Percentiles rank a stretch among this genome's conserved stretches.
phyloP scores from a whole-genome alignment of 1,140 invertebrate species.

The Globodera rostochiensis region DNA sequence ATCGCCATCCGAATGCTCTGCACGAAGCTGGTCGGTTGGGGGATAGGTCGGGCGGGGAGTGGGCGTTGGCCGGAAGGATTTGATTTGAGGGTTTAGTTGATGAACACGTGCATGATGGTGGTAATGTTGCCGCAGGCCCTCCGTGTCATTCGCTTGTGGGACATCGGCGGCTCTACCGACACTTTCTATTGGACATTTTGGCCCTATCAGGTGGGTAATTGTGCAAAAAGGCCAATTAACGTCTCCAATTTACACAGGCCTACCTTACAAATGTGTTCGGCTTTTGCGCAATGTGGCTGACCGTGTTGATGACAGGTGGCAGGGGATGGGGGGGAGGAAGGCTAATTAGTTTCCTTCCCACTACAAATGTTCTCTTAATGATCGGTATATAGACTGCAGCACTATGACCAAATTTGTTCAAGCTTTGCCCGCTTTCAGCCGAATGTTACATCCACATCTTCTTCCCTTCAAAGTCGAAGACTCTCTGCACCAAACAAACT shows the following conservation, averaged over 20 bases:
- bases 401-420: not conserved
- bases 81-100: slow-evolving; percentile 41
- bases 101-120: slow-evolving; percentile 58
- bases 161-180: slow-evolving; percentile 39
- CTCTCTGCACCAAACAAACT: slow-evolving; percentile 56
- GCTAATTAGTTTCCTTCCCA: too few species aligned
- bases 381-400: too few species aligned
- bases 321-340: too few species aligned
- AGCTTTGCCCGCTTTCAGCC: slow-evolving; percentile 28
- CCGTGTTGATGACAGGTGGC: slow-evolving; percentile 55
- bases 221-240: not conserved
- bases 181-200: slow-evolving; percentile 54
- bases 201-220: slow-evolving; percentile 44
- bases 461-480: slow-evolving; percentile 52
- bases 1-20: slow-evolving; percentile 61
- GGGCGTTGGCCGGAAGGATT: not conserved
- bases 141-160: slow-evolving; percentile 44
- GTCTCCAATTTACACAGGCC: slow-evolving; percentile 41
- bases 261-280: slow-evolving; percentile 58
- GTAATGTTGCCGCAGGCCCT: slow-evolving; percentile 57
- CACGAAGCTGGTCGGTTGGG: slow-evolving; percentile 51
- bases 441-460: slow-evolving; percentile 61
- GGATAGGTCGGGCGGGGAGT: not conserved
- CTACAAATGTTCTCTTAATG: too few species aligned
- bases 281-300: slow-evolving; percentile 62